Evolutionary conservation across 2,888 invertebrate species (phyloP).

Genomic region (Campoplex nolae): DNA sequence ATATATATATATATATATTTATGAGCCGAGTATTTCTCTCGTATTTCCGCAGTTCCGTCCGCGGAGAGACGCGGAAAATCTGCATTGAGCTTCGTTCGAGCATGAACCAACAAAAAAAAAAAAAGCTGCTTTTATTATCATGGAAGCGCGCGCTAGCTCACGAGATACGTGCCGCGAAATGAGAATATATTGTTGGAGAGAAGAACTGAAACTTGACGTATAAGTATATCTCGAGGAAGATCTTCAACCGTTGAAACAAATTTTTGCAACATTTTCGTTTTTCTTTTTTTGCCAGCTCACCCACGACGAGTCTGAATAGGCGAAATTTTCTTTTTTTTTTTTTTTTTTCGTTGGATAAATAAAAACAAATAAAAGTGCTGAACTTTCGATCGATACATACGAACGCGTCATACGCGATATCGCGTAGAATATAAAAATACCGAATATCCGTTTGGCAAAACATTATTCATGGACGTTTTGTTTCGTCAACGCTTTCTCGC

Average conservation of each 20-base stretch:
- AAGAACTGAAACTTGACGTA: constrained; percentile 1
- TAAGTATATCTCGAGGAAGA: neutral
- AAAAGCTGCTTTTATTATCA: constrained; percentile 3
- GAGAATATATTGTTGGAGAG: neutral
- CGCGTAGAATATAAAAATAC: neutral
- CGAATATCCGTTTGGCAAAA: neutral
- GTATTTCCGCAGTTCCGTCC: neutral
- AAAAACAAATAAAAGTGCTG: neutral
- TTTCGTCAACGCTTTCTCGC: neutral
- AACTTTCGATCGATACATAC: neutral
- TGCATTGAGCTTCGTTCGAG: constrained; percentile 32
- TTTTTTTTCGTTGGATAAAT: neutral
- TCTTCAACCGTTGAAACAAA: neutral
- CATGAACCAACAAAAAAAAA: neutral
- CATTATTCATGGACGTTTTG: neutral
- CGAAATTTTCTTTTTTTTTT: too few relatives aligned
- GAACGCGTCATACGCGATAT: too few relatives aligned
- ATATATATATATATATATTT: neutral
- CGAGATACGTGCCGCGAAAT: neutral
- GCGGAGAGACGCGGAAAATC: neutral
- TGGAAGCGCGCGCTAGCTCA: neutral
- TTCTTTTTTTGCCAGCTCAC: too few relatives aligned
- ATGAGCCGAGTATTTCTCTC: constrained; percentile 2
- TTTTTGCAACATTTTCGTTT: neutral
- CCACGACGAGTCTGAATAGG: neutral